phyloP scores from a whole-genome alignment of 2,113 vertebrate genomes.

The Camarhynchus parvulus region DNA sequence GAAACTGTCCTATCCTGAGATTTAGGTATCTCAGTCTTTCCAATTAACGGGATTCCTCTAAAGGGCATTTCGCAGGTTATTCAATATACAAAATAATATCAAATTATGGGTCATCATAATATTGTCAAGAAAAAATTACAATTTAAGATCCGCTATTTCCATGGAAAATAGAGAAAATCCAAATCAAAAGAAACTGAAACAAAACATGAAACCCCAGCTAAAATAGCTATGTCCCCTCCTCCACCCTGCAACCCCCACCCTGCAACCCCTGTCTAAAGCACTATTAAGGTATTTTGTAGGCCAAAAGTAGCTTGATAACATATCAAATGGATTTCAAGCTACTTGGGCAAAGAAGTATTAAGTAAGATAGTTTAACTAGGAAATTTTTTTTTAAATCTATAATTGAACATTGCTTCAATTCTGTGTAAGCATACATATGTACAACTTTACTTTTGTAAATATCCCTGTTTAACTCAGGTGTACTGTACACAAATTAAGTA shows the following conservation, averaged over 20 bases:
- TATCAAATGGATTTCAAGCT: not conserved
- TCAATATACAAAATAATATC: not conserved
- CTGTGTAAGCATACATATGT: not conserved
- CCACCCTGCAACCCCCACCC: accelerated
- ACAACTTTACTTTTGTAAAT: not conserved
- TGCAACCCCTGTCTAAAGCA: not conserved
- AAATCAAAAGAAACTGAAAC: not conserved
- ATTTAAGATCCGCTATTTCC: not conserved
- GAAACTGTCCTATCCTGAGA: not conserved
- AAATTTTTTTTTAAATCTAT: not conserved
- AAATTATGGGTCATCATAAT: not conserved
- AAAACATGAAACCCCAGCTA: not conserved
- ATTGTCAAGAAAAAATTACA: not conserved
- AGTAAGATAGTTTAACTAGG: not conserved
- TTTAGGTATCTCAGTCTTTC: not conserved
- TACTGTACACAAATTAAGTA: not conserved
- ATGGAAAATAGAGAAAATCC: not conserved
- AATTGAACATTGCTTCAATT: not conserved
- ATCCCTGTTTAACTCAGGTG: not conserved
- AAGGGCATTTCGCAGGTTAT: not conserved
- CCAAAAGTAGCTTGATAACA: not conserved
- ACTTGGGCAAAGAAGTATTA: not conserved
- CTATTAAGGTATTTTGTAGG: not conserved
- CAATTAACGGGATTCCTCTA: not conserved
- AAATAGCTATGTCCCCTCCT: accelerated